phyloP scores from a whole-genome alignment of 1,140 invertebrate genomes.

The Zeugodacus cucurbitae region DNA sequence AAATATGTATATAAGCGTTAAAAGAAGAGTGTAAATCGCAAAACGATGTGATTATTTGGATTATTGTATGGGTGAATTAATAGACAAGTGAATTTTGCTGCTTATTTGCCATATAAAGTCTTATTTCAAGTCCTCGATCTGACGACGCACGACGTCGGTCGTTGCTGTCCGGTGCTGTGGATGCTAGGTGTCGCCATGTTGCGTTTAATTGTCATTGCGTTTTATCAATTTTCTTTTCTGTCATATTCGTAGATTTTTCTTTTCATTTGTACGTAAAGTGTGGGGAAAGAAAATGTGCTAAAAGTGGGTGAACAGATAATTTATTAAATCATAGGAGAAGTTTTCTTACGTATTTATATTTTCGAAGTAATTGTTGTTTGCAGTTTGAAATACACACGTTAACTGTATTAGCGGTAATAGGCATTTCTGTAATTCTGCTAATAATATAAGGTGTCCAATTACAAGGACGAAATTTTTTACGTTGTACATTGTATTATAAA shows the following conservation, averaged over 20 bases:
- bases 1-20: not conserved
- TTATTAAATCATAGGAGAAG: not conserved
- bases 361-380: not conserved
- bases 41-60: not conserved
- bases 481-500: not conserved
- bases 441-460: not conserved
- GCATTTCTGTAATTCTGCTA: not conserved
- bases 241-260: not conserved
- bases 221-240: not conserved
- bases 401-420: not conserved
- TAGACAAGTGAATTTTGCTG: not conserved
- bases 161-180: slow-evolving; percentile 32
- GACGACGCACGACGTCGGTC: not conserved
- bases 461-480: not conserved
- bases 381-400: not conserved
- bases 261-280: not conserved
- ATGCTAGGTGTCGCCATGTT: slow-evolving; percentile 10
- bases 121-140: slow-evolving; percentile 7
- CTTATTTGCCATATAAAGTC: slow-evolving; percentile 30
- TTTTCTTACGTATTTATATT: not conserved
- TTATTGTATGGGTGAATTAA: not conserved
- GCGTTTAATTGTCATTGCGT: not conserved
- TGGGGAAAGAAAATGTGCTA: not conserved
- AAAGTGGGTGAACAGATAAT: slow-evolving; percentile 12
- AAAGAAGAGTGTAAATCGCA: not conserved